Conservation (phyloP, 2,113 vertebrate species). For the Mobula birostris region DNA sequence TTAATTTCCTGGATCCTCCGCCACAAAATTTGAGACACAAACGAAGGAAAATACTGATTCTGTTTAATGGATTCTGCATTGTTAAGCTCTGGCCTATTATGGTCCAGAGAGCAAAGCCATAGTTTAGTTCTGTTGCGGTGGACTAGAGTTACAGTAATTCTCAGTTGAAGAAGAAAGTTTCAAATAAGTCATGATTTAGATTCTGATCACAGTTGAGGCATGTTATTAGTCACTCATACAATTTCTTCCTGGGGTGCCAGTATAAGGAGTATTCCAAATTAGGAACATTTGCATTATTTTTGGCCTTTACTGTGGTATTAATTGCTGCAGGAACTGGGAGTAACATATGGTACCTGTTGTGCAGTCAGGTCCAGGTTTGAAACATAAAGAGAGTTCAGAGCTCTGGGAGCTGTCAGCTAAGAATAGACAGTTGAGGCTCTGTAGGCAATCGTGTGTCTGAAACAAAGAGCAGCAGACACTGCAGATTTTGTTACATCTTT, state of each 20-base stretch:
- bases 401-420: not conserved
- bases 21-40: not conserved
- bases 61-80: not conserved
- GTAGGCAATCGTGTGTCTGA: not conserved
- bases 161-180: not conserved
- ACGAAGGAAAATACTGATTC: not conserved
- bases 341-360: not conserved
- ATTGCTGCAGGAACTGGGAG: not conserved
- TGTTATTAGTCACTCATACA: not conserved
- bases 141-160: not conserved
- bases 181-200: not conserved
- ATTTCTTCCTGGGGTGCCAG: not conserved
- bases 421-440: not conserved
- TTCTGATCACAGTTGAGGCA: not conserved
- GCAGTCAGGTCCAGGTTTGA: not conserved
- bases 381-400: not conserved
- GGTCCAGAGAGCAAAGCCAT: not conserved
- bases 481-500: not conserved
- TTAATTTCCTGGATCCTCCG: not conserved
- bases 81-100: not conserved
- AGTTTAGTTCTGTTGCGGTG: not conserved
- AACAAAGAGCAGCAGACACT: not conserved
- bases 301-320: not conserved
- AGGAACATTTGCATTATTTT: not conserved
- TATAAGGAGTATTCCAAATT: not conserved